Conservation (phyloP, 2,888 invertebrate species). For the Phanerotoma sp. region DNA sequence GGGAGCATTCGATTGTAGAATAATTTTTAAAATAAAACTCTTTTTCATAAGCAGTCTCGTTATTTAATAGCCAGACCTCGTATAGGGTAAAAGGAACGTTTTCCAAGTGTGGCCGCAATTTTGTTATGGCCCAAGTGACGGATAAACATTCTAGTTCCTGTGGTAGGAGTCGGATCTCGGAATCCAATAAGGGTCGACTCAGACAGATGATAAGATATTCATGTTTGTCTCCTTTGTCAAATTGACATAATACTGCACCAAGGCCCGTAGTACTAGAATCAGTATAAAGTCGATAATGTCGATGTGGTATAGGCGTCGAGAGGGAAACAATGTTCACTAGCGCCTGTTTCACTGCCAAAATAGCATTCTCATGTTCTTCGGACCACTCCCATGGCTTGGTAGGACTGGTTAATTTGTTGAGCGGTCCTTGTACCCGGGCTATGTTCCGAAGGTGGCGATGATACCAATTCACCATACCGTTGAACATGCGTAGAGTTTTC, state of each 20-base stretch:
- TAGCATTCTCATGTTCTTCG: background rate
- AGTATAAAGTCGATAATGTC: conserved; percentile 27
- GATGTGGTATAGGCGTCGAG: conserved; percentile 16
- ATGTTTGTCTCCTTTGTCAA: background rate
- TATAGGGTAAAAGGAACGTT: conserved; percentile 36
- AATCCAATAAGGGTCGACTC: conserved; percentile 19
- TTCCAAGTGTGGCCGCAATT: conserved; percentile 36
- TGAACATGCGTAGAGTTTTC: conserved; percentile 21
- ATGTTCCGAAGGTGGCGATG: conserved; percentile 17
- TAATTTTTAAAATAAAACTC: no score
- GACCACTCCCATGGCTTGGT: background rate
- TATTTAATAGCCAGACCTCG: no score
- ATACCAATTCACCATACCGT: conserved; percentile 25
- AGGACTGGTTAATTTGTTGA: conserved; percentile 5
- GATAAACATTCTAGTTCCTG: conserved; percentile 37
- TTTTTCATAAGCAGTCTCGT: no score
- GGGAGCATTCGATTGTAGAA: conserved; percentile 37
- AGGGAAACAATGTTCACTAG: background rate
- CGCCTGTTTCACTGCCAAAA: background rate
- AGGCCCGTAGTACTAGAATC: conserved; percentile 31
- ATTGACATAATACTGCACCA: conserved; percentile 23
- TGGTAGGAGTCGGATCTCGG: conserved; percentile 26
- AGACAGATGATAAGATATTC: conserved; percentile 30
- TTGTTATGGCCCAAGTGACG: conserved; percentile 31
- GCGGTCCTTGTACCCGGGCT: conserved; percentile 4